Evolutionary conservation across 2,113 vertebrate genomes (phyloP), one percentile per base, ranked within the genome.

Genomic region (Odocoileus hemionus): DNA sequence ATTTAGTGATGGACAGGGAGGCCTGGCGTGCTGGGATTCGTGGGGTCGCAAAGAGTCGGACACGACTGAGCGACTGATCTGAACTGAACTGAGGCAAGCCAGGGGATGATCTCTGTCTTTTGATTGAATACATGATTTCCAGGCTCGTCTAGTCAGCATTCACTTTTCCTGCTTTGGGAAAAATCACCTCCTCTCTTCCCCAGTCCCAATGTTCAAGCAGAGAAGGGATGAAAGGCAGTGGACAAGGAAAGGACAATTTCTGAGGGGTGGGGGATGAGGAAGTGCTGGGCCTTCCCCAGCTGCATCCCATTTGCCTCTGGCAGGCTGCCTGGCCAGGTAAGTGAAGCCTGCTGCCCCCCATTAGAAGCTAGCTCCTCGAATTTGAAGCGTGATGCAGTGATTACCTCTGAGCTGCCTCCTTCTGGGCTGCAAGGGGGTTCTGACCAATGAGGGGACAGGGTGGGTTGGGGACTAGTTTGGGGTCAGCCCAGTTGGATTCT

Each of bases 251-350:
- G 61, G 58, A 45, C 82, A 28, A 15, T 76, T 89, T 96, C 47
- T 0, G 26, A 36, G 23, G 25, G 21, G 33, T 64, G 14, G 47
- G 39, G 3, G 16, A 39, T 1, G 26, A 33, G 92, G 80, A 79
- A 60, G 92, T 74, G 8, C 78, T 0, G 3, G 89, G 84, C 43
- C 61, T 74, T 28, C 30, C 82, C 86, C 97, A 96, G 97, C 95
- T 96, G 97, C 57, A 96, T 94, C 74, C 85, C 98, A 96, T 92
- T 97, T 97, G 98, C 64, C 12, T 11, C 92, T 2, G 57, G 45
- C 28, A 30, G 14, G 83, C 7, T 0, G 97, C 98, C 97, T 98
- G 97, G 2, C 3, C 74, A 98, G 97, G 98, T 97, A 97, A 98
- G 92, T 86, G 97, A 92, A 98, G 98, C 96, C 97, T 52, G 6